Evolutionary conservation across 2,797 vertebrate species (phyloP), one percentile per base, ranked within the genome.

Genomic region (Acanthurus lineatus): DNA sequence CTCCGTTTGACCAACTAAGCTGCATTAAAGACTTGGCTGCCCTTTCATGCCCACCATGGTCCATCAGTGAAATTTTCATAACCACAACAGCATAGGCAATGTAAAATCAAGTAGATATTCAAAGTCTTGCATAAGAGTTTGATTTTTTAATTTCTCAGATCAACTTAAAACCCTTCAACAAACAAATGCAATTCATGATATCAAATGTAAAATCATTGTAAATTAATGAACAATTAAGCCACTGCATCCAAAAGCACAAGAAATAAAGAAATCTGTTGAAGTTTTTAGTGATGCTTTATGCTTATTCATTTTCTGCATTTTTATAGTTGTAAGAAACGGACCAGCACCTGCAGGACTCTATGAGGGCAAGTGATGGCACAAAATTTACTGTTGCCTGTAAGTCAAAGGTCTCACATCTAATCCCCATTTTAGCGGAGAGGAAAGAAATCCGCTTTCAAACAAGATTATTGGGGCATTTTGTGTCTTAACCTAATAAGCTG

Each of bases 401-500:
- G 17, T 64, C 3, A 57, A 57, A 74, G 32, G 17, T 77, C 71
- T 57, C 0, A 0, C 17, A 58, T 16, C 20, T 88, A 76, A 90
- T 85, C 80, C 69, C 38, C 15, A 47, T 76, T 69, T 76, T 47
- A 76, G 67, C 1, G 5, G 10, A 64, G 19, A 7, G 49, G 65
- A 67, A 4, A 1, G 32, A 76, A 83, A 91, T 90, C 83, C 66
- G 65, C 69, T 81, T 84, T 80, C 69, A 79, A 73, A 69, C 65
- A 38, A 77, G 88, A 86, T 89, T 92, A 89, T 85, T 84, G 20
- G 25, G 28, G 48, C 52, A 59, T 85, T 86, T 87, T 71, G 73
- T 69, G 60, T 83, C 76, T 78, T 89, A 87, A 88, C 57, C 88
- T 79, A 57, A 85, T 92, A 84, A 86, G 66, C 51, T 76, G 32